These are phyloP conservation scores for Synergus gifuensis DNA, from an alignment of 2,888 invertebrate genomes.

Conservation along the genomic window DNA sequence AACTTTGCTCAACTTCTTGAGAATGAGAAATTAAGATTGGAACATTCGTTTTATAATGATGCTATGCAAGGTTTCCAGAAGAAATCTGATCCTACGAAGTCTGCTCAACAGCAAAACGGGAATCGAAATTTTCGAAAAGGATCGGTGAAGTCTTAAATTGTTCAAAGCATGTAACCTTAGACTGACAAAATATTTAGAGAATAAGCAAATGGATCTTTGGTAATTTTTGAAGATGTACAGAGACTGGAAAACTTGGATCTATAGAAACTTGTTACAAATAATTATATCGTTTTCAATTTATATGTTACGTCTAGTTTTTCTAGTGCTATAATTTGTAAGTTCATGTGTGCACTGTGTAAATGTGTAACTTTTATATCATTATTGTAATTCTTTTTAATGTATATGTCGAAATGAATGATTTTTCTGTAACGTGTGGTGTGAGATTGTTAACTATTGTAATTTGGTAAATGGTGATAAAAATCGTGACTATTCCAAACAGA, in stretches of 20 bases:
- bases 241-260: no score
- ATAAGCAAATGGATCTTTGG: neutral
- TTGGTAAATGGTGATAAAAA: neutral
- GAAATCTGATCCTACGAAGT: conserved; percentile 56
- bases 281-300: neutral
- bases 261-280: no score
- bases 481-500: neutral
- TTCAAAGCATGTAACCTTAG: neutral
- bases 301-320: neutral
- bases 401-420: neutral
- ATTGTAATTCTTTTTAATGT: neutral
- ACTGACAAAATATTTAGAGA: neutral
- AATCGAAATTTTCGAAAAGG: neutral
- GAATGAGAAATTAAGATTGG: conserved; percentile 62
- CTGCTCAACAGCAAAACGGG: neutral
- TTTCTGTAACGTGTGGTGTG: neutral
- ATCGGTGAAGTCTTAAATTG: neutral
- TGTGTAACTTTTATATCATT: neutral
- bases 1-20: conserved; percentile 63
- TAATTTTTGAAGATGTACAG: no score
- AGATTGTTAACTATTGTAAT: neutral
- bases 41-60: conserved; percentile 63
- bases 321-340: neutral
- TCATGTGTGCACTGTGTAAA: neutral
- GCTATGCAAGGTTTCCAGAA: conserved; percentile 62